Evolutionary conservation across 2,888 invertebrate species (phyloP).

Genomic region (Netelia melanura): DNA sequence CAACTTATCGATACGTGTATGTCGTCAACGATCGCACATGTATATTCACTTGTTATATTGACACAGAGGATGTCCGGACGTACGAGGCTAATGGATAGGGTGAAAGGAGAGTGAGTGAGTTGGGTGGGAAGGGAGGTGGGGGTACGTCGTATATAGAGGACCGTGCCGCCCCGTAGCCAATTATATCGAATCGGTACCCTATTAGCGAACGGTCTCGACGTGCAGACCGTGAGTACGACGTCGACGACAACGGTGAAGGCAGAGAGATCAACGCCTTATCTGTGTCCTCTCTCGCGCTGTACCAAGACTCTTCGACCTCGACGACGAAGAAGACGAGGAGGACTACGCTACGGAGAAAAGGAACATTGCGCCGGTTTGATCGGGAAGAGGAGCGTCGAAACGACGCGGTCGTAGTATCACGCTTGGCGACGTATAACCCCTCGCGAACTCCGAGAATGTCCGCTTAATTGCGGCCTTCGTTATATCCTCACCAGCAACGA

Average conservation of each 20-base stretch:
- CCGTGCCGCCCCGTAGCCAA: conserved; percentile 61
- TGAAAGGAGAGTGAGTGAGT: background rate
- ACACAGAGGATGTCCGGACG: conserved; percentile 53
- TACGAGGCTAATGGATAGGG: conserved; percentile 49
- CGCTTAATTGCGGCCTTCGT: conserved; percentile 66
- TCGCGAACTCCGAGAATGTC: conserved; percentile 59
- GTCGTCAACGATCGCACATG: conserved; percentile 36
- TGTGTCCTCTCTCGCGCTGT: conserved; percentile 59
- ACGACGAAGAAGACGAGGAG: conserved; percentile 35
- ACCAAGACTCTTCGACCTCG: conserved; percentile 44
- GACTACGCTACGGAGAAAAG: conserved; percentile 23
- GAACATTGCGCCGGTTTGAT: conserved; percentile 22
- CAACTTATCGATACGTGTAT: conserved; percentile 46
- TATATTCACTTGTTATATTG: conserved; percentile 63
- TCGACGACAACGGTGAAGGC: conserved; percentile 21
- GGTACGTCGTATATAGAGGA: conserved; percentile 10
- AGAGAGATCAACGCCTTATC: conserved; percentile 64
- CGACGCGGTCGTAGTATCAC: conserved; percentile 43
- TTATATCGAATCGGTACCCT: conserved; percentile 69
- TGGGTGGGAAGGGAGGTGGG: background rate
- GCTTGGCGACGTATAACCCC: conserved; percentile 53
- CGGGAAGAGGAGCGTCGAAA: conserved; percentile 29
- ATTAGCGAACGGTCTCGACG: conserved; percentile 65
- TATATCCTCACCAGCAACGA: conserved; percentile 62
- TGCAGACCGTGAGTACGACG: conserved; percentile 56